Evolutionary conservation across 35 echinoderm and acorn worm species (phyloP).

Genomic region (Ptychodera flava): DNA sequence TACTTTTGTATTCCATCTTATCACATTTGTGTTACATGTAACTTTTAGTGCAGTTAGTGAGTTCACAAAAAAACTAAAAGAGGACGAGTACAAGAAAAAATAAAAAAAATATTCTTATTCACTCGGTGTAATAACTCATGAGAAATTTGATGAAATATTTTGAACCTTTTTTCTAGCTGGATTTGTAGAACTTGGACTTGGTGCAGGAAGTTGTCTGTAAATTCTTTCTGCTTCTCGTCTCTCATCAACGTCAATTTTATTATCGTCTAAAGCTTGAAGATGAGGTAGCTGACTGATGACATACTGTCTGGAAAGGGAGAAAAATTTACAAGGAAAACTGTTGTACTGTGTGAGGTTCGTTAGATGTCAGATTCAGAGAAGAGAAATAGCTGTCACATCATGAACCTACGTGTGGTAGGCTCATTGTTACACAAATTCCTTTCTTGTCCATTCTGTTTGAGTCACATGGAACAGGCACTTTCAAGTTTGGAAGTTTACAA

Average conservation of each 20-base stretch:
- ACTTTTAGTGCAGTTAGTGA: too few species aligned
- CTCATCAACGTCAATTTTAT: constrained; percentile 50
- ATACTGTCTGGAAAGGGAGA: constrained; percentile 54
- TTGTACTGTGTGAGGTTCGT: background rate
- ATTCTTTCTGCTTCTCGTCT: constrained; percentile 74
- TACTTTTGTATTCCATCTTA: too few species aligned
- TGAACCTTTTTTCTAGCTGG: background rate
- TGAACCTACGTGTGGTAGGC: background rate
- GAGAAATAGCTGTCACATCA: background rate
- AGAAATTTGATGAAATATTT: too few species aligned
- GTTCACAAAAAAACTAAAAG: too few species aligned
- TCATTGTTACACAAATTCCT: background rate
- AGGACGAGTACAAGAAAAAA: too few species aligned
- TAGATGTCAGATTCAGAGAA: background rate
- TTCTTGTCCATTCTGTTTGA: too few species aligned
- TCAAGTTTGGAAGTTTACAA: too few species aligned
- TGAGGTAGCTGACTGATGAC: constrained; percentile 85
- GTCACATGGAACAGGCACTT: too few species aligned
- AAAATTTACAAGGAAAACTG: too few species aligned
- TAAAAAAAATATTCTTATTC: too few species aligned
- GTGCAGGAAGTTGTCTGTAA: constrained; percentile 40
- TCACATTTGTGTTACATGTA: too few species aligned
- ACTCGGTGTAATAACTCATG: too few species aligned
- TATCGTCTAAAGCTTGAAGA: constrained; percentile 74
- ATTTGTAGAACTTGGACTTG: background rate